A percentile compares a stretch with the other conserved stretches of the same genome.
phyloP scores from a whole-genome alignment of 2,113 vertebrate genomes.

The Sminthopsis crassicaudata region DNA sequence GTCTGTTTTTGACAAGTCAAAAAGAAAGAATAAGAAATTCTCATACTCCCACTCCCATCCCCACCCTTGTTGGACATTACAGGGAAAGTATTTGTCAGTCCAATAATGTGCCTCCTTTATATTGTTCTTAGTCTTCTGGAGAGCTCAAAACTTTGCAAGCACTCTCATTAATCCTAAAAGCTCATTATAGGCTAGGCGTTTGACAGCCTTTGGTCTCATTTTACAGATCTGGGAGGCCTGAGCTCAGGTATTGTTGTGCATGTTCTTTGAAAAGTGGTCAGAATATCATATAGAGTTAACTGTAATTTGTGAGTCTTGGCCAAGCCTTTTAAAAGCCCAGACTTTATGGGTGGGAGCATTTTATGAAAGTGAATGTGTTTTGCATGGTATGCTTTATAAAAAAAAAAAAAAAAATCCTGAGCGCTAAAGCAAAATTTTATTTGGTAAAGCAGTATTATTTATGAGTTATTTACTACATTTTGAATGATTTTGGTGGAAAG shows the following conservation, averaged over 20 bases:
- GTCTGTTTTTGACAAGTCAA: background rate
- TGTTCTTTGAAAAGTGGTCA: background rate
- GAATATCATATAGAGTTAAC: conserved; percentile 1
- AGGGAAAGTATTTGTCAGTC: background rate
- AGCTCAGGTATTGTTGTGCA: background rate
- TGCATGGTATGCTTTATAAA: background rate
- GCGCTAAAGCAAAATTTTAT: background rate
- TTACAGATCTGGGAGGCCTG: background rate
- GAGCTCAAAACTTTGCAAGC: background rate
- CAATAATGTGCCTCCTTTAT: background rate
- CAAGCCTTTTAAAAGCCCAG: background rate
- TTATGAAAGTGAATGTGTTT: background rate
- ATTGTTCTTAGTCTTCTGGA: background rate
- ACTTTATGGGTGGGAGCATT: background rate
- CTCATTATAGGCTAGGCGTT: background rate
- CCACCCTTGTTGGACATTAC: background rate
- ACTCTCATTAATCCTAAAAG: background rate
- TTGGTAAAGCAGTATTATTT: background rate
- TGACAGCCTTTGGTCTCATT: background rate
- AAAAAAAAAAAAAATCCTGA: background rate
- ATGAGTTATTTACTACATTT: background rate
- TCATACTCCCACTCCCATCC: background rate
- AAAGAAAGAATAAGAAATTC: background rate
- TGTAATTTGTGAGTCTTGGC: background rate
- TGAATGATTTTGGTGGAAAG: background rate